Conservation (phyloP, 1,140 invertebrate genomes). For the Macrobrachium nipponense region DNA sequence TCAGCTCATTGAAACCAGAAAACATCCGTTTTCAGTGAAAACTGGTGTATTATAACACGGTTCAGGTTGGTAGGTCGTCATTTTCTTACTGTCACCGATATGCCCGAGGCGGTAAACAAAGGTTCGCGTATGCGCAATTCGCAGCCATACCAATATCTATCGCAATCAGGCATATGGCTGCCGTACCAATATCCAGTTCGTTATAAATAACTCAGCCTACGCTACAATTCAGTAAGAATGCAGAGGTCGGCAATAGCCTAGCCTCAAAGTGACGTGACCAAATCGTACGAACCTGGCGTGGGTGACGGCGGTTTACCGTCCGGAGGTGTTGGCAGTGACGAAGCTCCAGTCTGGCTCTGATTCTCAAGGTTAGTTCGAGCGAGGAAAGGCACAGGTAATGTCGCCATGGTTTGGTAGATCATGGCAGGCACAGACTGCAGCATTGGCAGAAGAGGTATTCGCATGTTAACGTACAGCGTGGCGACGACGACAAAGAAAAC, state of each 20-base stretch:
- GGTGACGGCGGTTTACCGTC: conserved; percentile 5
- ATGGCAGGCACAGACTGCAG: conserved; percentile 50
- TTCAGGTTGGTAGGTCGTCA: too few species aligned
- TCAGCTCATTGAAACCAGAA: too few species aligned
- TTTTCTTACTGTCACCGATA: too few species aligned
- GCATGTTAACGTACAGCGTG: conserved; percentile 50
- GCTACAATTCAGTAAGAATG: not conserved
- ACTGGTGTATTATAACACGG: too few species aligned
- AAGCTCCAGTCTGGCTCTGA: not conserved
- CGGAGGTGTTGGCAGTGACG: not conserved
- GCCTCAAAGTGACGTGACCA: too few species aligned
- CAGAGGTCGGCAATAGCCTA: not conserved
- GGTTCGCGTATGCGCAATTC: too few species aligned
- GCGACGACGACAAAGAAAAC: conserved; percentile 51
- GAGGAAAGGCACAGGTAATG: conserved; percentile 51
- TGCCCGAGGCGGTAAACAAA: too few species aligned
- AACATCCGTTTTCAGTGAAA: too few species aligned
- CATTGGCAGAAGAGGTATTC: conserved; percentile 46
- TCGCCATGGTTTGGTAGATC: conserved; percentile 23
- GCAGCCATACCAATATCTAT: too few species aligned
- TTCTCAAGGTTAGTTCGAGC: conserved; percentile 21
- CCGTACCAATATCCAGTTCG: too few species aligned
- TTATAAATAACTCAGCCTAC: too few species aligned
- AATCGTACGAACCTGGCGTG: not conserved
- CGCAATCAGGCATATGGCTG: too few species aligned